Evolutionary conservation across 1,140 invertebrate genomes (phyloP), one percentile per base, ranked within the genome.

Genomic region (Oreohelix idahoensis): DNA sequence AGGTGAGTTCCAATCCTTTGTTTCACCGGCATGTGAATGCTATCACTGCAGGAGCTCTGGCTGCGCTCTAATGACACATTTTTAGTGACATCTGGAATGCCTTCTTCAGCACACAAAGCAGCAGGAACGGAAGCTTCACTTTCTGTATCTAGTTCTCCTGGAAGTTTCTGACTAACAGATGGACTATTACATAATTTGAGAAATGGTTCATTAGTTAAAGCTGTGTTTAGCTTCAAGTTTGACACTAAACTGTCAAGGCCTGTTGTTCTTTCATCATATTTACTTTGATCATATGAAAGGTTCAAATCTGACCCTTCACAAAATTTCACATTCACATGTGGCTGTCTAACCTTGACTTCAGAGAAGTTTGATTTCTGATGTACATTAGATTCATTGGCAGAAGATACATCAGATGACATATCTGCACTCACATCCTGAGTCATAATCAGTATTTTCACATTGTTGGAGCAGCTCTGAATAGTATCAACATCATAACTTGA

Each of bases 101-200:
- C 39, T 29, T 80, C 79, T 23, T 80, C 38, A 23, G 23, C 5
- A 15, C 42, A 58, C 32, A 70, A 38, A 17, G 11, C 42, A 11
- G 42, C 58, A 5, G 79, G 79, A 8, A 80, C 15, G 35, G 79
- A 80, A 42, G 79, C 58, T 39, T 80, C 79, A 80, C 79, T 80
- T 38, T 80, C 79, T 39, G 79, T 36, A 80, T 80, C 49, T n/a
- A 80, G 15, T 35, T 51, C 42, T 45, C 42, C 63, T 39, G 63
- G 39, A 5, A 79, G 36, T 36, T 79, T 53, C 32, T 4, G 32
- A 38, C 26, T 35, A 23, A 5, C 32, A 32, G 8, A 5, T n/a
- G 63, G 23, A 23, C 23, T 66, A 20, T 5, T 45, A 15, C 5
- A 45, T 45, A 15, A 45, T 2, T 32, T 71, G n/a, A 32, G 70